phyloP scores from a whole-genome alignment of 2,113 vertebrate genomes.

The Anhinga rufa region DNA sequence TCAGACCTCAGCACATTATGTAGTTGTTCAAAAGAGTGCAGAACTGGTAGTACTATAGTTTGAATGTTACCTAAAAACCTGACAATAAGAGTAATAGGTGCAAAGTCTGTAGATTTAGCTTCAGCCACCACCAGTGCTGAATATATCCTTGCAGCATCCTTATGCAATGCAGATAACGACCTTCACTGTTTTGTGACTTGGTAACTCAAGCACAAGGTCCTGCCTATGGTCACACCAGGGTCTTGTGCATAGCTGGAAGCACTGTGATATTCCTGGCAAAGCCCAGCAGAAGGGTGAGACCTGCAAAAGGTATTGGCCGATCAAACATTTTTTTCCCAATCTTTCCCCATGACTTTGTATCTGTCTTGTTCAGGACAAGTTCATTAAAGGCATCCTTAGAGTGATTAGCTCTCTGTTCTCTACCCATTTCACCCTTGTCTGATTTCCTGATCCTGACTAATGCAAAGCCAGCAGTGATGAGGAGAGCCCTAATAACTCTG shows the following conservation, averaged over 20 bases:
- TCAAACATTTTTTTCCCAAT: background rate
- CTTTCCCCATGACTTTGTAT: background rate
- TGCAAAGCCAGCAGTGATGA: background rate
- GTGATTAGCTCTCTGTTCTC: background rate
- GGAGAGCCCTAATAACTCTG: background rate
- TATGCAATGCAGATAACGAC: background rate
- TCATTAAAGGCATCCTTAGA: background rate
- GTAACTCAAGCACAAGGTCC: background rate
- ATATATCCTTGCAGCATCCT: background rate
- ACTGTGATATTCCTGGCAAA: background rate
- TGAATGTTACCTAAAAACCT: background rate
- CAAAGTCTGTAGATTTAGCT: background rate
- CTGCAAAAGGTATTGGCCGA: background rate
- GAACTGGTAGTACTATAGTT: slow-evolving; percentile 44
- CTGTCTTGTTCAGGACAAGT: background rate
- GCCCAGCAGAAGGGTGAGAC: background rate
- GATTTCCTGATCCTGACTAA: background rate
- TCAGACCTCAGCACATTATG: background rate
- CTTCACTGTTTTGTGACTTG: background rate
- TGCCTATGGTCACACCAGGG: background rate
- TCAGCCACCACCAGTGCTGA: background rate
- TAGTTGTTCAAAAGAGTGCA: slow-evolving; percentile 1
- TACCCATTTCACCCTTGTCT: background rate
- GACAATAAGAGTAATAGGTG: slow-evolving; percentile 25
- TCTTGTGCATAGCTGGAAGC: background rate